These are phyloP conservation scores for Crax fasciolata DNA, from an alignment of 2,797 vertebrate genomes.

Conservation along the genomic window DNA sequence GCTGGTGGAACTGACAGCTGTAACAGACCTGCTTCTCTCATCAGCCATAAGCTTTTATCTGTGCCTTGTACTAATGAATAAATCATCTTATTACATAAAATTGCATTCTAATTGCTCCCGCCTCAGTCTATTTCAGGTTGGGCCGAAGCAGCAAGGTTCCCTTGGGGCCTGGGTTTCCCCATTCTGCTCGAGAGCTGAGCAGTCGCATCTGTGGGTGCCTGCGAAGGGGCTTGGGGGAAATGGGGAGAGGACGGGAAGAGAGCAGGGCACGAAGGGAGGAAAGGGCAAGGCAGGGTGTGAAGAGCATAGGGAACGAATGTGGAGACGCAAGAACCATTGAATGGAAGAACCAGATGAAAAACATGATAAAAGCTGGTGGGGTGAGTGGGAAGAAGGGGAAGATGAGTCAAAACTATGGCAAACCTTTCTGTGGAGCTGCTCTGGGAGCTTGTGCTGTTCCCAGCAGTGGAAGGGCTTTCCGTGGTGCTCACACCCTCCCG, in stretches of 20 bases:
- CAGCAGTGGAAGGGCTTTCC: background rate
- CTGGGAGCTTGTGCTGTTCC: background rate
- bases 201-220: background rate
- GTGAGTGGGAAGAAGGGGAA: slow-evolving; percentile 28
- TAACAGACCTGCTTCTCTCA: slow-evolving; percentile 55
- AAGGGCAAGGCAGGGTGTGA: background rate
- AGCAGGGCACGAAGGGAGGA: background rate
- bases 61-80: slow-evolving; percentile 65
- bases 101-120: slow-evolving; percentile 48
- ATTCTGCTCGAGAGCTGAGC: slow-evolving; percentile 14
- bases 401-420: slow-evolving; percentile 15
- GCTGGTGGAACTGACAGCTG: slow-evolving; percentile 60
- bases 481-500: no score
- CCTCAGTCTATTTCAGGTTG: slow-evolving; percentile 43
- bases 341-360: background rate
- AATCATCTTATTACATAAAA: slow-evolving; percentile 74
- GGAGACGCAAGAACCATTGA: background rate
- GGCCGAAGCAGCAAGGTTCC: slow-evolving; percentile 11
- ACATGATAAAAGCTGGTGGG: background rate
- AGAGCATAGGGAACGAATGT: background rate
- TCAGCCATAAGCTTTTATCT: slow-evolving; percentile 60
- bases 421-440: background rate
- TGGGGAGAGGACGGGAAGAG: background rate
- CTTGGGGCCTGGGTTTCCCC: slow-evolving; percentile 31
- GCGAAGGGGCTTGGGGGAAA: background rate